These are phyloP conservation scores for Miichthys miiuy DNA, from an alignment of 2,797 vertebrate genomes.

Conservation along the genomic window DNA sequence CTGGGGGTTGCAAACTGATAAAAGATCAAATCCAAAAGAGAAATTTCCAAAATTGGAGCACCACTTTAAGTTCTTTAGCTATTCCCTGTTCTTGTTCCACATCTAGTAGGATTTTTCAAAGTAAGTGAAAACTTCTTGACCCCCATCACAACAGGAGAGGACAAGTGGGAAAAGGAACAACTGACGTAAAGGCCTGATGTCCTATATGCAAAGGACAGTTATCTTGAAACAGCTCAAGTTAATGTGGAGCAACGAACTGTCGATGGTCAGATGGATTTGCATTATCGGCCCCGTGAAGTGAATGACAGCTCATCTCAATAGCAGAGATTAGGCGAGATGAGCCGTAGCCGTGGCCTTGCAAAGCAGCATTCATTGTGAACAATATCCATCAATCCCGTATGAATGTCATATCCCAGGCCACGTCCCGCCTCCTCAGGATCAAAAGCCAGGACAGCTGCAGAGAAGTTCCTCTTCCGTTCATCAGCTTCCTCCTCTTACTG, in stretches of 20 bases:
- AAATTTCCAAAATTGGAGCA: conserved; percentile 18
- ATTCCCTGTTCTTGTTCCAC: background rate
- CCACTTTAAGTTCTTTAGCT: conserved; percentile 19
- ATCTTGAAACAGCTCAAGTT: conserved; percentile 16
- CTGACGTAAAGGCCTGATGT: background rate
- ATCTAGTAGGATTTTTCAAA: conserved; percentile 33
- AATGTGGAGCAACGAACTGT: conserved; percentile 34
- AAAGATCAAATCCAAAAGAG: conserved; percentile 1
- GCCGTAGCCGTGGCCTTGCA: conserved; percentile 18
- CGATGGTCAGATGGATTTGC: conserved; percentile 26
- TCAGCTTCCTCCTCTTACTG: conserved; percentile 25
- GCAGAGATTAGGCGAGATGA: conserved; percentile 30
- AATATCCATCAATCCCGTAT: conserved; percentile 59
- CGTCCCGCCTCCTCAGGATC: conserved; percentile 29
- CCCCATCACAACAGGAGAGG: conserved; percentile 8
- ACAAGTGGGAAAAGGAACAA: background rate
- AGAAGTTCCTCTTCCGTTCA: conserved; percentile 31
- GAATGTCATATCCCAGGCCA: conserved; percentile 29
- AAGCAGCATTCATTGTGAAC: conserved; percentile 48
- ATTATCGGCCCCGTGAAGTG: conserved; percentile 22
- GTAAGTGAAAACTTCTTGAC: conserved; percentile 17
- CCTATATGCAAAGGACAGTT: conserved; percentile 13
- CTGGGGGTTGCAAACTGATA: no score
- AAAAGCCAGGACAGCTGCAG: conserved; percentile 22
- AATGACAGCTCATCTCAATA: conserved; percentile 44